Evolutionary conservation across 2,797 vertebrate genomes (phyloP).

Genomic region (Gadopsis marmoratus): DNA sequence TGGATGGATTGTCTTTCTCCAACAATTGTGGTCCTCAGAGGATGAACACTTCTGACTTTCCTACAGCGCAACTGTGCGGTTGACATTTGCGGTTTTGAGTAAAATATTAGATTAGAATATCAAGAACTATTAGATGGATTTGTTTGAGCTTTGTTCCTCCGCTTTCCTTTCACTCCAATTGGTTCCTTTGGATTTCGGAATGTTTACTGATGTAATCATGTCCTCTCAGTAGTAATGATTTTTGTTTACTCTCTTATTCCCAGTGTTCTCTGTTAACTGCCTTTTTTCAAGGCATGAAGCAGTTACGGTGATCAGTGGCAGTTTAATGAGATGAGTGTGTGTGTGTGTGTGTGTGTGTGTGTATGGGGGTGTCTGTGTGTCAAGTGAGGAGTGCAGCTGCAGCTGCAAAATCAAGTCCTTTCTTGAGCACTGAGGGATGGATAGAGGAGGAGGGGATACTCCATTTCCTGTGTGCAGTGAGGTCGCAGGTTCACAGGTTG

Average conservation of each 20-base stretch:
- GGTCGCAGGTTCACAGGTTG: slow-evolving; percentile 24
- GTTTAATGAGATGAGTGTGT: slow-evolving; percentile 54
- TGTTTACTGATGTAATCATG: slow-evolving; percentile 57
- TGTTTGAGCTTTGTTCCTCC: slow-evolving; percentile 12
- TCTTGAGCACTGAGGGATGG: slow-evolving; percentile 50
- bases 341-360: slow-evolving; percentile 15
- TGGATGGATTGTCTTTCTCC: too few relatives aligned
- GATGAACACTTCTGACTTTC: too few relatives aligned
- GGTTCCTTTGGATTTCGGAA: slow-evolving; percentile 12
- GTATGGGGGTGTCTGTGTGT: slow-evolving; percentile 32
- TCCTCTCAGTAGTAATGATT: slow-evolving; percentile 9
- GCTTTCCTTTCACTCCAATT: slow-evolving; percentile 4
- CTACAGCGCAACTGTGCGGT: too few relatives aligned
- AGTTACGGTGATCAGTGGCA: slow-evolving; percentile 49
- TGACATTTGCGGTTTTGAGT: too few relatives aligned
- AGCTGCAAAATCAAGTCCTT: slow-evolving; percentile 64
- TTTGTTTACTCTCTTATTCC: slow-evolving; percentile 43
- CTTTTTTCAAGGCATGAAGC: slow-evolving; percentile 34
- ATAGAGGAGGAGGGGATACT: slow-evolving; percentile 24
- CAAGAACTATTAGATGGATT: too few relatives aligned
- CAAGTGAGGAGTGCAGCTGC: slow-evolving; percentile 65
- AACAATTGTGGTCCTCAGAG: too few relatives aligned
- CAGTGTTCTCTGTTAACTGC: slow-evolving; percentile 44
- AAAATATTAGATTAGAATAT: too few relatives aligned
- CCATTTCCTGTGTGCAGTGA: slow-evolving; percentile 60